phyloP scores from a whole-genome alignment of 2,113 vertebrate genomes.

The Anser cygnoides region DNA sequence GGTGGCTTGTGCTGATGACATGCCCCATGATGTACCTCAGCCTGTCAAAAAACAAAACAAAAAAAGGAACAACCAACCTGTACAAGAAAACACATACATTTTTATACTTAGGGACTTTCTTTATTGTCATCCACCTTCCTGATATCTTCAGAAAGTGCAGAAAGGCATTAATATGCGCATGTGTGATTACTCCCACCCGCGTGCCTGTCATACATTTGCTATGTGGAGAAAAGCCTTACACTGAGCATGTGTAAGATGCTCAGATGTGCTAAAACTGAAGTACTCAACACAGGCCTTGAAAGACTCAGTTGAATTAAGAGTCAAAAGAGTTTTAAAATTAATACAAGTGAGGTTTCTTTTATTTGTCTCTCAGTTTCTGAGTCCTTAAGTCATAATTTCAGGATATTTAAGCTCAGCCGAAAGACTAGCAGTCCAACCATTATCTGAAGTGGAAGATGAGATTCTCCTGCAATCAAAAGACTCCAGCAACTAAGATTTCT shows the following conservation, averaged over 20 bases:
- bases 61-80: accelerated
- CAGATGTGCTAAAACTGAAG: constrained; percentile 6
- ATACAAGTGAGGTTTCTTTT: neutral
- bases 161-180: constrained; percentile 25
- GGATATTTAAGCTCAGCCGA: neutral
- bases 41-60: neutral
- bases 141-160: constrained; percentile 6
- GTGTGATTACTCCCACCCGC: neutral
- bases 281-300: neutral
- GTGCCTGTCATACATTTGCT: neutral
- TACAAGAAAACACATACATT: neutral
- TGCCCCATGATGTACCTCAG: accelerated
- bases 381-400: neutral
- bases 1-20: accelerated
- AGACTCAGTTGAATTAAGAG: neutral
- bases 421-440: neutral
- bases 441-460: constrained; percentile 15
- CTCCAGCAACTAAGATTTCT: neutral
- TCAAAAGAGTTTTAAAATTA: neutral
- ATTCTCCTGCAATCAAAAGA: neutral
- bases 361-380: constrained; percentile 1
- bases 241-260: neutral
- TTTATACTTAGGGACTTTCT: neutral
- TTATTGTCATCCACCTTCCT: neutral
- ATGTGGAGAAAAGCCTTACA: neutral